phyloP scores from a whole-genome alignment of 1,140 invertebrate genomes.

The Drosophila orena region DNA sequence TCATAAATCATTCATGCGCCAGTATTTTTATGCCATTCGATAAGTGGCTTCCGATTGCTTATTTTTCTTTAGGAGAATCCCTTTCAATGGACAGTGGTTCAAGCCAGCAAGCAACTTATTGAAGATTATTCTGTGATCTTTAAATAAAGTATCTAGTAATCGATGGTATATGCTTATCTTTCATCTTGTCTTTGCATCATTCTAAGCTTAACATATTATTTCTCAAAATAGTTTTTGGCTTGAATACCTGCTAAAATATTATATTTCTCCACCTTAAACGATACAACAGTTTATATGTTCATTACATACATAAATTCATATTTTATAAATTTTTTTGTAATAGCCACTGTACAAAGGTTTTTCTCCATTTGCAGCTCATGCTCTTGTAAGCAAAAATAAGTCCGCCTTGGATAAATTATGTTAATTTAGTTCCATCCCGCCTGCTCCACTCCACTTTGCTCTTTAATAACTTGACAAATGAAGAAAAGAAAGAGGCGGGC shows the following conservation, averaged over 20 bases:
- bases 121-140: neutral
- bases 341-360: slow-evolving; percentile 4
- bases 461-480: slow-evolving; percentile 76
- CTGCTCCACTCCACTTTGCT: slow-evolving; percentile 4
- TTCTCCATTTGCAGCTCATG: slow-evolving; percentile 4
- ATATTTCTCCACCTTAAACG: neutral
- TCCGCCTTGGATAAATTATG: slow-evolving; percentile 72
- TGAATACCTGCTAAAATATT: too few species aligned
- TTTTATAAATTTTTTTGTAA: neutral
- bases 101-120: neutral
- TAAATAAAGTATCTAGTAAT: neutral
- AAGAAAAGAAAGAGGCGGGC: slow-evolving; percentile 47
- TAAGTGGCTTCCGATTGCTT: slow-evolving; percentile 39
- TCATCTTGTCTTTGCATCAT: too few species aligned
- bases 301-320: neutral
- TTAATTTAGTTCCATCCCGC: slow-evolving; percentile 46
- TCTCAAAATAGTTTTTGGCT: too few species aligned
- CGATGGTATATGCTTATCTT: too few species aligned
- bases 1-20: slow-evolving; percentile 77
- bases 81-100: slow-evolving; percentile 11
- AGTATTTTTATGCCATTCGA: slow-evolving; percentile 69
- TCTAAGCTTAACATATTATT: too few species aligned
- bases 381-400: slow-evolving; percentile 7
- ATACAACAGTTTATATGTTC: neutral
- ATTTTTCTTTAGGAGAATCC: neutral